Base-by-base conservation (phyloP, 2,888 invertebrate genomes). In the Drosophila gaucha region DNA sequence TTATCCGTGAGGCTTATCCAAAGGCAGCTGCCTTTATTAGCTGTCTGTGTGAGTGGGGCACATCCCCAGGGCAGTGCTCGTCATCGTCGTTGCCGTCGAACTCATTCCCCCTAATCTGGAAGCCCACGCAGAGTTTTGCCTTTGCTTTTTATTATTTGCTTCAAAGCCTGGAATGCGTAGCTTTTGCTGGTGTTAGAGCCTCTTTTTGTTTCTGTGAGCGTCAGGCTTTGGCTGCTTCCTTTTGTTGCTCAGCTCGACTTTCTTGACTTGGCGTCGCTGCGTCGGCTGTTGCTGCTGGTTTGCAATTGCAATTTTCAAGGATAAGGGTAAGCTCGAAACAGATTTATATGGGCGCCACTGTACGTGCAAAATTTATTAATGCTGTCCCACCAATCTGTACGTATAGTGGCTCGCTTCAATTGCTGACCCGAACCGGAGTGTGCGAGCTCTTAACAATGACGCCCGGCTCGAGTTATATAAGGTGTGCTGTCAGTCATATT, bases 291-390 rank as follows among this genome's bases (percentile, higher is more conserved):
- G 12, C 16, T 62, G 50, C 62, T 74, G 69, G 64, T 67, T 71
- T 87, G 76, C 86, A 79, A 80, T 76, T 89, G 89, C 86, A 88
- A 79, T 90, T 89, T 87, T 89, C 89, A 90, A 89, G 89, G 88
- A 88, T 74, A 74, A 58, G 70, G 54, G 51, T 88, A 80, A 80
- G 80, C 80, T 80, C 80, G 80, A 83, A 83, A 76, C 79, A 78
- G 79, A 82, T 86, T 86, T 85, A 78, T 80, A 80, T 74, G 66
- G 67, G 67, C 73, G 86, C 72, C 75, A 74, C 70, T 78, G 71
- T 86, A 88, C 79, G 86, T 86, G 84, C 78, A 56, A 49, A 79
- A 85, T 84, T 82, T 88, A 88, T 86, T 86, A 86, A 86, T 86
- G 75, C 67, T 58, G 52, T 38, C 49, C 52, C 36, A 35, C 39